Evolutionary conservation across 2,113 vertebrate species (phyloP).

Genomic region (Nansenia antarctica): DNA sequence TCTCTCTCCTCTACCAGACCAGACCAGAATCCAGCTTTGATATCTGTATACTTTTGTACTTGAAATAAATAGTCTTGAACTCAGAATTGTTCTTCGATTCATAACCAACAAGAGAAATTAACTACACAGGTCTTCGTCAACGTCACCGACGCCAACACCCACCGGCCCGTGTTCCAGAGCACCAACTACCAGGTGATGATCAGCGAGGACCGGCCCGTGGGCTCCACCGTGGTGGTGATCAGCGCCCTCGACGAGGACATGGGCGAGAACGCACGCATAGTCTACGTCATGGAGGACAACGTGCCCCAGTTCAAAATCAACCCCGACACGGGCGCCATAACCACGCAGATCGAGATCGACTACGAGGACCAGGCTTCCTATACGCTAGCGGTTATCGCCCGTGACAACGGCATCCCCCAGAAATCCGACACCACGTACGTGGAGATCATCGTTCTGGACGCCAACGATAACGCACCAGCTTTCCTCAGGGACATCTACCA

Average conservation of each 20-base stretch:
- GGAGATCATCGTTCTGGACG: slow-evolving; percentile 85
- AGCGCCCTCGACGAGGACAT: slow-evolving; percentile 86
- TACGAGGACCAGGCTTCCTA: slow-evolving; percentile 88
- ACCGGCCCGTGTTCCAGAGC: slow-evolving; percentile 87
- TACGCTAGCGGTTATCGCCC: slow-evolving; percentile 83
- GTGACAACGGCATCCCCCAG: slow-evolving; percentile 85
- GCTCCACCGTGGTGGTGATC: slow-evolving; percentile 83
- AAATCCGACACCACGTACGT: slow-evolving; percentile 87
- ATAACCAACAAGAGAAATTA: too few species aligned
- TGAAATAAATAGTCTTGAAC: too few species aligned
- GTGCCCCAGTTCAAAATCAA: slow-evolving; percentile 88
- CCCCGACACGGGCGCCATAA: slow-evolving; percentile 80
- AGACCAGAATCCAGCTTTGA: too few species aligned
- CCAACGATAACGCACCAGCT: slow-evolving; percentile 83
- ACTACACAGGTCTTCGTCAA: slow-evolving; percentile 88
- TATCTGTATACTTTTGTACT: too few species aligned
- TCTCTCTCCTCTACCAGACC: too few species aligned
- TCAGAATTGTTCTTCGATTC: too few species aligned
- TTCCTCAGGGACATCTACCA: slow-evolving; percentile 84
- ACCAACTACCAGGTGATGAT: slow-evolving; percentile 84
- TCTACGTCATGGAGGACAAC: slow-evolving; percentile 83
- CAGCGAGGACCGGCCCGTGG: slow-evolving; percentile 81
- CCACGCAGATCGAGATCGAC: slow-evolving; percentile 82
- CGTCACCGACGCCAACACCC: slow-evolving; percentile 87
- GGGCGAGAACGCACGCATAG: slow-evolving; percentile 84